A percentile compares a stretch with the other conserved stretches of the same genome.
Evolutionary conservation across 1,140 invertebrate species (phyloP).

Genomic region (Elymnias hypermnestra): DNA sequence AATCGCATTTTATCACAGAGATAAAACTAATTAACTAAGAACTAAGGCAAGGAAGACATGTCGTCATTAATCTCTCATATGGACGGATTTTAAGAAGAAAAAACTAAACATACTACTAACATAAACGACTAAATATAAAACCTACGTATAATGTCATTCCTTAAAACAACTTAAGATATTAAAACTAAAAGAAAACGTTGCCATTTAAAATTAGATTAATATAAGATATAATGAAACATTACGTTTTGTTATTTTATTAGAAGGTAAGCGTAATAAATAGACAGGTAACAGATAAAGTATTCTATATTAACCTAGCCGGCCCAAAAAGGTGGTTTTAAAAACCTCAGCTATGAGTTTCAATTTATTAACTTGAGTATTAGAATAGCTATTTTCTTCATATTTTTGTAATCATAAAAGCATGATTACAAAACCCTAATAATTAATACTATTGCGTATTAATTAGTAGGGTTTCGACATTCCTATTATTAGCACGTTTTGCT

Average conservation of each 20-base stretch:
- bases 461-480: too few species aligned
- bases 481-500: too few species aligned
- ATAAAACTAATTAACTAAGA: slow-evolving; percentile 22
- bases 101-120: neutral
- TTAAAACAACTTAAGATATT: slow-evolving; percentile 18
- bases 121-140: neutral
- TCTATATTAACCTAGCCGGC: too few species aligned
- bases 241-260: too few species aligned
- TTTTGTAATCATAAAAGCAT: too few species aligned
- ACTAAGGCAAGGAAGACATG: slow-evolving; percentile 40
- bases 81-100: slow-evolving; percentile 41
- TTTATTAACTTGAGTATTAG: too few species aligned
- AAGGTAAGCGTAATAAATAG: slow-evolving; percentile 39
- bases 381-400: too few species aligned
- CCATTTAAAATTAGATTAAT: slow-evolving; percentile 2
- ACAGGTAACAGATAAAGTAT: slow-evolving; percentile 31
- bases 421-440: too few species aligned
- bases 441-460: too few species aligned
- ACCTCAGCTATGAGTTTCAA: too few species aligned
- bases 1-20: slow-evolving; percentile 47
- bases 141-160: slow-evolving; percentile 5
- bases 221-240: slow-evolving; percentile 17
- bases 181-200: slow-evolving; percentile 17
- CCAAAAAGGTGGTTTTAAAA: too few species aligned
- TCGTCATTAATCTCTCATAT: slow-evolving; percentile 6